Base-by-base conservation (phyloP, 2,113 vertebrate genomes). In the Aspiorhynchus laticeps region DNA sequence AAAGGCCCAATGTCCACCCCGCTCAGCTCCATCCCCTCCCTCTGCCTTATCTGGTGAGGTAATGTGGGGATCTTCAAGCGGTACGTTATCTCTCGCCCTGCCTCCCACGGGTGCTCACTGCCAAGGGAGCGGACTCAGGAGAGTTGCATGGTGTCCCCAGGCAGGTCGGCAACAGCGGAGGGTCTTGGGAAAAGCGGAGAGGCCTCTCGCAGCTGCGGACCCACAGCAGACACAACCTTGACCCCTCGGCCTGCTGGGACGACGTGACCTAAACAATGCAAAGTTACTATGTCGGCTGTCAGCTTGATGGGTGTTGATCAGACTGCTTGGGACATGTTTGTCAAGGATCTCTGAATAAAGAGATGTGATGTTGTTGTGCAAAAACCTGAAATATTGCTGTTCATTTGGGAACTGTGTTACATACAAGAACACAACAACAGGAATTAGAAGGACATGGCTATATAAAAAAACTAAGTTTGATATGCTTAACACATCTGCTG, bases 21-120 rank as follows among this genome's bases (percentile, higher is more conserved):
- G 43, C 15, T 21, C 17, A 53, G 83, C 85, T 88, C 53, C 67
- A 61, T 87, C 82, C 67, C 86, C 88, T 89, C 88, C 87, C 86
- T 80, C 73, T 67, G 84, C 73, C 85, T 89, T 88, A 84, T 88
- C 90, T 91, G 83, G 76, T 87, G 87, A 91, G 87, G 87, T 89
- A 91, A 86, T 88, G 80, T 85, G 87, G 87, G 88, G 87, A 80
- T 88, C 90, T 89, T 89, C 85, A 88, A 88, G 84, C 46, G 79
- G 48, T 59, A 8, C 41, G 85, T 85, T 89, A 91, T 91, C 87
- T 88, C 87, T 83, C 82, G 69, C 67, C 86, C 80, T 81, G 84
- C 88, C 89, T 90, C 89, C 89, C 88, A 86, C 89, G 84, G 86
- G 76, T 33, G 48, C 86, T 86, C 75, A 41, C 84, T 90, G 88